phyloP scores from a whole-genome alignment of 2,888 invertebrate genomes.

The Entomobrya multifasciata region DNA sequence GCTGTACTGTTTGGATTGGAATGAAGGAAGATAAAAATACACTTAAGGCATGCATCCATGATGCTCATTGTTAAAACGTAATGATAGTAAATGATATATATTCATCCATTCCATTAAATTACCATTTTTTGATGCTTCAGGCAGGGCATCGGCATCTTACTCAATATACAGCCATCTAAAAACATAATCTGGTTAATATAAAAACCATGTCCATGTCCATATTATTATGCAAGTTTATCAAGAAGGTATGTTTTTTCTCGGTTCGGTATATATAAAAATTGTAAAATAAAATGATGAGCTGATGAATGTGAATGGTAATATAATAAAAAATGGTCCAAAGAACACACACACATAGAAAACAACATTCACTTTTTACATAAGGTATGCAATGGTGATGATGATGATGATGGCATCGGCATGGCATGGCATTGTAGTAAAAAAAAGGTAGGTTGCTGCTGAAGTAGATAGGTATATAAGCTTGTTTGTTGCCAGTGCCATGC shows the following conservation, averaged over 20 bases:
- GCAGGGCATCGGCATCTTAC: slow-evolving; percentile 21
- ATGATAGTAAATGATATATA: slow-evolving; percentile 28
- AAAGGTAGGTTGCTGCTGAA: neutral
- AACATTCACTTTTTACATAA: neutral
- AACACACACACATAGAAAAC: neutral
- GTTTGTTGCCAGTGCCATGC: neutral
- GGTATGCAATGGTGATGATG: neutral
- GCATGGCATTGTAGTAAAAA: slow-evolving; percentile 28
- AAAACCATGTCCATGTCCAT: slow-evolving; percentile 37
- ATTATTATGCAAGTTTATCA: slow-evolving; percentile 26
- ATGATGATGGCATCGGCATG: neutral
- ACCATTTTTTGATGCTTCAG: slow-evolving; percentile 6
- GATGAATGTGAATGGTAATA: neutral
- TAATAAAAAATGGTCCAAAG: neutral
- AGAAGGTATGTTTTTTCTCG: neutral
- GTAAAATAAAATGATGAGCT: no score
- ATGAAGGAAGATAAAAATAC: neutral
- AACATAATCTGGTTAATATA: neutral
- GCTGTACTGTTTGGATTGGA: slow-evolving; percentile 14
- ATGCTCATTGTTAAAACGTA: neutral
- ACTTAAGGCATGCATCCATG: neutral
- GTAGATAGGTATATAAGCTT: neutral
- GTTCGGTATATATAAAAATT: no score
- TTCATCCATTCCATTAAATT: slow-evolving; percentile 51
- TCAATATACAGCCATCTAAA: neutral